These are phyloP conservation scores for Cepphus grylle DNA, from an alignment of 2,113 vertebrate species.

Conservation along the genomic window DNA sequence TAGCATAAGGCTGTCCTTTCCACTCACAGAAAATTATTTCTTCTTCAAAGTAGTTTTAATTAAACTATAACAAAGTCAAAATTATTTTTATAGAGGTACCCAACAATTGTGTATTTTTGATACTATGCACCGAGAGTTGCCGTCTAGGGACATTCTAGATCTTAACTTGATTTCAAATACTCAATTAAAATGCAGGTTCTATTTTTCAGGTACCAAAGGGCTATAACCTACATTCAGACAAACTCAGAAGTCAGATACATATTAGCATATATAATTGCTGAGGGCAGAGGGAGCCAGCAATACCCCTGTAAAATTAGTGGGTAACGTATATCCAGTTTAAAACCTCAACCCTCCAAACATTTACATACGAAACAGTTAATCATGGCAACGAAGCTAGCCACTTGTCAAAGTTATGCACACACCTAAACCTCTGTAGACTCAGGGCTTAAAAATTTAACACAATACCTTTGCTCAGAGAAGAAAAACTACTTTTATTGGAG, in stretches of 20 bases:
- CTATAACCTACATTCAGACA: background rate
- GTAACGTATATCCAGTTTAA: background rate
- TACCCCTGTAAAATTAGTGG: background rate
- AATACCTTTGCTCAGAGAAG: background rate
- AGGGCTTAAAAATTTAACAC: conserved; percentile 17
- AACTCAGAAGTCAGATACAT: background rate
- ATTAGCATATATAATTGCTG: background rate
- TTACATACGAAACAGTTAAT: background rate
- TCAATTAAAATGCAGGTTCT: background rate
- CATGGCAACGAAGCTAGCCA: background rate
- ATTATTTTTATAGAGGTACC: background rate
- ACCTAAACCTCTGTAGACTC: background rate
- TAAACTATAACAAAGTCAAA: background rate
- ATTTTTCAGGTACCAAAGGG: background rate
- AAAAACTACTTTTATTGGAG: conserved; percentile 8
- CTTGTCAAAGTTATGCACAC: background rate
- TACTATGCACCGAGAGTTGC: background rate
- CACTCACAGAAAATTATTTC: background rate
- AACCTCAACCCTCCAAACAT: conserved; percentile 7
- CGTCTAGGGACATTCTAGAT: background rate
- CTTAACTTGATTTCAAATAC: background rate
- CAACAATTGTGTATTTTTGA: background rate
- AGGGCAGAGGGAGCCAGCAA: background rate
- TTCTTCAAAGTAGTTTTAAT: background rate
- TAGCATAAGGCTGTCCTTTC: background rate